Evolutionary conservation across 1,140 invertebrate genomes (phyloP).

Genomic region (Danaus melanippus): DNA sequence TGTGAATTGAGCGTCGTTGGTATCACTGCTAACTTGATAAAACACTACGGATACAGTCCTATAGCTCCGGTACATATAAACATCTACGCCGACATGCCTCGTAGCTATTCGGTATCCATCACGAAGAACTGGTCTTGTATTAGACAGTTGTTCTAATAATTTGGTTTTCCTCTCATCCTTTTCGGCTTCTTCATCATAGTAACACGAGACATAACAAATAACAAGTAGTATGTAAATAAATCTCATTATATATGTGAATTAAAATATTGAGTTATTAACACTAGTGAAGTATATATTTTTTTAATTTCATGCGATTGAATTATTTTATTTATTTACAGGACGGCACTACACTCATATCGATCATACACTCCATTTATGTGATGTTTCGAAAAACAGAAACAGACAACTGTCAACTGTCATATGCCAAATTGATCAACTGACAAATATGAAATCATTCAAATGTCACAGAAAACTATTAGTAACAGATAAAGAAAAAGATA

Average conservation of each 20-base stretch:
- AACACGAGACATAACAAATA: slow-evolving; percentile 41
- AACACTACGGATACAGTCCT: slow-evolving; percentile 60
- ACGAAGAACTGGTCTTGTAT: slow-evolving; percentile 48
- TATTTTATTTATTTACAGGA: slow-evolving; percentile 1
- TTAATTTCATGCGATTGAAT: too few relatives aligned
- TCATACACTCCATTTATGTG: too few relatives aligned
- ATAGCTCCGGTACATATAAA: slow-evolving; percentile 62
- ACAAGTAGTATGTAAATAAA: slow-evolving; percentile 42
- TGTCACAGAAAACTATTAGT: too few relatives aligned
- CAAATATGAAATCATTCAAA: too few relatives aligned
- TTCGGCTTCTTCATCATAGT: slow-evolving; percentile 46
- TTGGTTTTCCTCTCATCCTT: slow-evolving; percentile 46
- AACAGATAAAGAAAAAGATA: too few relatives aligned
- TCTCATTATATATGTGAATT: slow-evolving; percentile 33
- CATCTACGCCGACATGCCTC: slow-evolving; percentile 54
- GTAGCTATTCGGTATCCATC: slow-evolving; percentile 56
- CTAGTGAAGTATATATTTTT: too few relatives aligned
- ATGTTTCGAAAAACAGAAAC: too few relatives aligned
- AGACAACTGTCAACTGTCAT: too few relatives aligned
- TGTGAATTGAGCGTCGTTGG: slow-evolving; percentile 52
- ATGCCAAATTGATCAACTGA: too few relatives aligned
- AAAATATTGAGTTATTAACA: too few relatives aligned
- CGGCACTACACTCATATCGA: slow-evolving; percentile 1
- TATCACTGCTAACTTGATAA: slow-evolving; percentile 47
- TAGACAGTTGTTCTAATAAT: slow-evolving; percentile 53